These are phyloP conservation scores for Sogatella furcifera DNA, from an alignment of 1,140 invertebrate species.

Conservation along the genomic window DNA sequence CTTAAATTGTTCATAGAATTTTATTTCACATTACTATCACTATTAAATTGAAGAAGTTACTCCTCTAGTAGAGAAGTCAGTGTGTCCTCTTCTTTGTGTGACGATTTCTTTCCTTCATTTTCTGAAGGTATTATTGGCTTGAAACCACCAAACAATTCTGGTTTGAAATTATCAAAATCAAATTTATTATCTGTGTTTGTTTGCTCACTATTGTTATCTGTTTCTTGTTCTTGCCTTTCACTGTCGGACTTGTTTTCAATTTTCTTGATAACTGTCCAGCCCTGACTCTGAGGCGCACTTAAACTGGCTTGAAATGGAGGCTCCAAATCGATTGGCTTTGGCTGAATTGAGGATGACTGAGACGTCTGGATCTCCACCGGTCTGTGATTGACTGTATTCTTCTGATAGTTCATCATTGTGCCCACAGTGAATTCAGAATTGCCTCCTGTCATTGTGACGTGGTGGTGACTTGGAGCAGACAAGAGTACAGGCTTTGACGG, in stretches of 20 bases:
- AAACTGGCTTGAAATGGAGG: slow-evolving; percentile 57
- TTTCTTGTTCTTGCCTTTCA: slow-evolving; percentile 28
- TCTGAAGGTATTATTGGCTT: slow-evolving; percentile 40
- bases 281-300: slow-evolving; percentile 42
- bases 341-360: slow-evolving; percentile 22
- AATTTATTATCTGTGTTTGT: slow-evolving; percentile 30
- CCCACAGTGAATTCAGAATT: slow-evolving; percentile 32
- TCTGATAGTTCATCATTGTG: slow-evolving; percentile 28
- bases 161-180: slow-evolving; percentile 55
- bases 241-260: slow-evolving; percentile 15
- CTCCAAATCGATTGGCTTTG: slow-evolving; percentile 46
- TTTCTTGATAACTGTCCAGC: slow-evolving; percentile 48
- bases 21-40: too few relatives aligned
- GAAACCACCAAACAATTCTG: slow-evolving; percentile 54
- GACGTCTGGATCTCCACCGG: slow-evolving; percentile 9
- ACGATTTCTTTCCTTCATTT: slow-evolving; percentile 7
- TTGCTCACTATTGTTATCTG: slow-evolving; percentile 7
- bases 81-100: too few relatives aligned
- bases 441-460: slow-evolving; percentile 17
- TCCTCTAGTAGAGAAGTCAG: too few relatives aligned
- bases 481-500: background rate
- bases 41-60: too few relatives aligned
- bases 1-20: too few relatives aligned
- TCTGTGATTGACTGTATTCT: slow-evolving; percentile 18
- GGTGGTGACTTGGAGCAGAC: background rate